Base-by-base conservation (phyloP, 2,888 invertebrate genomes). In the Merodon equestris region DNA sequence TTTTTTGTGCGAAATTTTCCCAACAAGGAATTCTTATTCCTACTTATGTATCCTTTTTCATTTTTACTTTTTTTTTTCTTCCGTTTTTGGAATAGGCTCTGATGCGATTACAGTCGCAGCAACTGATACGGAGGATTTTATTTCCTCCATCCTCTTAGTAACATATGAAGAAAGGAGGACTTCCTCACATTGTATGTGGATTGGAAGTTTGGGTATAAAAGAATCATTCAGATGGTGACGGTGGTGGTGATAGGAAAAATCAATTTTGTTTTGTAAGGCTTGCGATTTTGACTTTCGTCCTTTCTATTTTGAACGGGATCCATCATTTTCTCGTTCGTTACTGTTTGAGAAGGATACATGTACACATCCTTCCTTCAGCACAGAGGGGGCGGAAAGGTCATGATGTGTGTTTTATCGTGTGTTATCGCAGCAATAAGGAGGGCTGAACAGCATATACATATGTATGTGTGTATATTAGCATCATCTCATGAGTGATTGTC, bases 221-320 rank as follows among this genome's bases (percentile, higher is more conserved):
- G 48, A 67, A 50, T 17, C 14, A 56, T 2, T 9, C 19, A 27
- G 27, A 27, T 27, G 27, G 27, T 34, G 34, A 9, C 14, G 47
- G 14, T 42, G 44, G 50, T 34, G 42, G 57, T 48, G 63, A 42
- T 67, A 58, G 67, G 63, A 68, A 64, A 68, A 79, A 79, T 79
- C 77, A 79, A 79, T 79, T 73, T 79, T 68, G 66, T 77, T 77
- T 72, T 72, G 67, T 53, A 72, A 17, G 53, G 67, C 63, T 77
- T 73, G 48, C 63, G 63, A 68, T 77, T 73, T 79, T 68, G 77
- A 68, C 67, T 67, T 67, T 48, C 40, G 58, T 54, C 72, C 48
- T 48, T 17, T 71, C 27, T 27, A 27, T 18, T 58, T 60, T 27
- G 9, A 61, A 54, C 1, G 27, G 27, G 47, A 73, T 68, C 73